Evolutionary conservation across 2,113 vertebrate genomes (phyloP), one percentile per base, ranked within the genome.

Genomic region (Sterna hirundo): DNA sequence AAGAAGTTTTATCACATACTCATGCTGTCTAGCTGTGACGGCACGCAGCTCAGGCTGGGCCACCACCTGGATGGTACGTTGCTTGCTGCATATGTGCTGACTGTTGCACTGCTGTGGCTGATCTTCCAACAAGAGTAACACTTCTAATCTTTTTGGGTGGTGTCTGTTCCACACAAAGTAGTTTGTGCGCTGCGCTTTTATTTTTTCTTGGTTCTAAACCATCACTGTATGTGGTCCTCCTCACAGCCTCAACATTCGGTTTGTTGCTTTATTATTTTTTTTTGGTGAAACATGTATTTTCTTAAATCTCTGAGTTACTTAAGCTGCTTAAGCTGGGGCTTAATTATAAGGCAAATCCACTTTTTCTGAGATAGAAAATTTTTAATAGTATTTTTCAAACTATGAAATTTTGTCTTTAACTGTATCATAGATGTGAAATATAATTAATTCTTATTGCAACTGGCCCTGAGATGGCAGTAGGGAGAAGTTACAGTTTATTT

Each of bases 111-210:
- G 70, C 87, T 93, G 84, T 25, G 91, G 21, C 44, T 85, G 40
- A 79, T 87, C 61, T 82, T 76, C 58, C 61, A 75, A 34, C 66
- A 88, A n/a, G 36, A 79, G 19, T 32, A 80, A 57, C 54, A 40
- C 16, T 89, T 93, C 52, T 78, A 78, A 61, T 79, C 74, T 79
- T 87, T 96, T 77, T 94, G 84, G 36, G 84, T 93, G 91, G 70
- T 90, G 81, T 34, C 81, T 89, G 78, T 32, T 95, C 42, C 57
- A 60, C 64, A 55, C 21, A 20, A 52, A 89, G 15, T 36, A 86
- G n/a, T 34, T 75, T 61, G 30, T 57, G 66, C 44, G 18, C 16
- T 52, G 21, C 0, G 8, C 13, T 93, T 84, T 64, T 71, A 30
- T 81, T 88, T 90, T 68, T 79, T 68, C 51, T 55, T 64, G 27